Percentiles rank a stretch among this genome's conserved stretches.
phyloP scores from a whole-genome alignment of 1,140 invertebrate species.

The Cherax quadricarinatus region DNA sequence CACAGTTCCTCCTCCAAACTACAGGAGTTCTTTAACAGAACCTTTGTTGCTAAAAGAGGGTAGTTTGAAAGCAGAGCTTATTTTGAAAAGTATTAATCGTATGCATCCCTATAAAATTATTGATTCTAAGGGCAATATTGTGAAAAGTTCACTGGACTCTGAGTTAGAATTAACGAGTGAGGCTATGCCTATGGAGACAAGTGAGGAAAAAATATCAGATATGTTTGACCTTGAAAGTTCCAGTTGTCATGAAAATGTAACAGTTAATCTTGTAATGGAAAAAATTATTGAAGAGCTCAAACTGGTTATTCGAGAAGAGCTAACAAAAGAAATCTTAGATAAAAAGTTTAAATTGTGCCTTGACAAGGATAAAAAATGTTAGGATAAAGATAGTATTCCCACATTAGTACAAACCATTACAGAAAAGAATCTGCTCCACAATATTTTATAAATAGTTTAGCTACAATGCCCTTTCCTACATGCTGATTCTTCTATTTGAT shows the following conservation, averaged over 20 bases:
- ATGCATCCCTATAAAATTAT: conserved; percentile 41
- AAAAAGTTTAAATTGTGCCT: conserved; percentile 35
- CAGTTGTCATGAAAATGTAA: conserved; percentile 22
- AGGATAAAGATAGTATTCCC: not conserved
- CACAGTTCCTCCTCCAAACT: conserved; percentile 56
- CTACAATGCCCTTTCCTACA: not conserved
- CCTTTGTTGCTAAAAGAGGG: conserved; percentile 7
- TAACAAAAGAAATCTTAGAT: conserved; percentile 43
- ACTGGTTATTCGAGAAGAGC: conserved; percentile 8
- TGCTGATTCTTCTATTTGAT: not conserved
- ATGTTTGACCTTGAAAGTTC: not conserved
- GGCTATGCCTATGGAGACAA: not conserved
- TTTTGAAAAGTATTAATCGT: conserved; percentile 33
- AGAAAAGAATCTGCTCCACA: conserved; percentile 10
- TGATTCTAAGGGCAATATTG: not conserved
- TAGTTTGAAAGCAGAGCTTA: conserved; percentile 26
- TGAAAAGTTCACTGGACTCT: conserved; percentile 30
- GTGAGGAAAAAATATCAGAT: conserved; percentile 12
- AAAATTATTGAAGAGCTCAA: conserved; percentile 44
- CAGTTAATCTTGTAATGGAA: conserved; percentile 41
- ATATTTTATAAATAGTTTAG: conserved; percentile 16
- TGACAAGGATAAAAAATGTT: not conserved
- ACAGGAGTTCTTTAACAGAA: conserved; percentile 16
- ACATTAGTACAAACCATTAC: conserved; percentile 19
- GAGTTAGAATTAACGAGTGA: conserved; percentile 49